Conservation (phyloP, 2,113 vertebrate genomes). For the Scopus umbretta region DNA sequence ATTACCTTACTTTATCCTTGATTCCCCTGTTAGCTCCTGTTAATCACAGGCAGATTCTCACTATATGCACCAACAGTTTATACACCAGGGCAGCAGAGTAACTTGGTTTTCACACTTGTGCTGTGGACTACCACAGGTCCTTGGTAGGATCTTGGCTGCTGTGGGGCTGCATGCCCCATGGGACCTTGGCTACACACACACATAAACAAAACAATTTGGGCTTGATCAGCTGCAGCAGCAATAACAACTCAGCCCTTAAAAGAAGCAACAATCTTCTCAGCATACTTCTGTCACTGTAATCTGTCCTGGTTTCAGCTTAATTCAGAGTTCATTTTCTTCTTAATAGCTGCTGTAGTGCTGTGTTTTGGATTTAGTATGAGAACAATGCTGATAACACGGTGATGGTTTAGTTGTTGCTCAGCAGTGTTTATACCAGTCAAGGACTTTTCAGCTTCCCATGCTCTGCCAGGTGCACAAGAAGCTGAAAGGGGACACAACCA, state of each 20-base stretch:
- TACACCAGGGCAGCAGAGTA: not conserved
- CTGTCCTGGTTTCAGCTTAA: too few species aligned
- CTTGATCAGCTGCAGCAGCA: not conserved
- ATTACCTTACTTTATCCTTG: not conserved
- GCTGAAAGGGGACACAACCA: too few species aligned
- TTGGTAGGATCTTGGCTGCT: too few species aligned
- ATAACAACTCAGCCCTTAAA: not conserved
- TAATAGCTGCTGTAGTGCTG: too few species aligned
- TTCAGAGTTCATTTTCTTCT: too few species aligned
- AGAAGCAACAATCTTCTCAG: not conserved
- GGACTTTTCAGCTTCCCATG: too few species aligned
- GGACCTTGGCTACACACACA: not conserved
- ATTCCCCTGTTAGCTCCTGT: not conserved
- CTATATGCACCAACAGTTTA: rapidly evolving
- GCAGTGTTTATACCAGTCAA: too few species aligned
- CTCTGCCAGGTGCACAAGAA: too few species aligned
- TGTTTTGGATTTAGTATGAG: too few species aligned
- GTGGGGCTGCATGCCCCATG: rapidly evolving
- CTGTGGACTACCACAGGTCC: not conserved
- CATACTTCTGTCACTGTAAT: not conserved
- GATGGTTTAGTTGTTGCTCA: too few species aligned
- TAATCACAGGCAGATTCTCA: rapidly evolving
- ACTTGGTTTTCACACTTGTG: not conserved
- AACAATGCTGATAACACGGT: too few species aligned
- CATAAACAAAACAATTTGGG: too few species aligned